phyloP scores from a whole-genome alignment of 2,797 vertebrate species.

The Galaxias olidus region DNA sequence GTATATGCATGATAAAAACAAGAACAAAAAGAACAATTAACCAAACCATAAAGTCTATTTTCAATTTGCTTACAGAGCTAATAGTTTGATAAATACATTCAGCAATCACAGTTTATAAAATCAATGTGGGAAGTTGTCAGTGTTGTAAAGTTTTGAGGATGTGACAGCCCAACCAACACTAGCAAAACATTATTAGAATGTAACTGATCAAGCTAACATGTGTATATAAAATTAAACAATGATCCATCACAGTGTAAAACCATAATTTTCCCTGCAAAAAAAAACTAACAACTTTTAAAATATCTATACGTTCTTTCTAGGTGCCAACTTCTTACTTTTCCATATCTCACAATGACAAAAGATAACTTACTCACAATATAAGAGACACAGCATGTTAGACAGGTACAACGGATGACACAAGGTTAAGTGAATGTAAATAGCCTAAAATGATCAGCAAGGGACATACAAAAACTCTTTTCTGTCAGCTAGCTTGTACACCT shows the following conservation, averaged over 20 bases:
- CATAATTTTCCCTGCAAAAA: conserved; percentile 26
- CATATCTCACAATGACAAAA: conserved; percentile 37
- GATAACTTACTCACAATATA: conserved; percentile 61
- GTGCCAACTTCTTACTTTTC: conserved; percentile 25
- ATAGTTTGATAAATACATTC: conserved; percentile 67
- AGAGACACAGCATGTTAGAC: conserved; percentile 41
- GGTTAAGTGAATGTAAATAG: conserved; percentile 7
- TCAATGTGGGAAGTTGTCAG: conserved; percentile 39
- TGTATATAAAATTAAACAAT: conserved; percentile 64
- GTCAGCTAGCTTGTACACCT: conserved; percentile 18
- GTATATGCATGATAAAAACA: too few species aligned
- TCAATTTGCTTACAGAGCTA: conserved; percentile 38
- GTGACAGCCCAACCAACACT: conserved; percentile 31
- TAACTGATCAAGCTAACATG: conserved; percentile 50
- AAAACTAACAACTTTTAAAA: conserved; percentile 5
- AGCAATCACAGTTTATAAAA: conserved; percentile 46
- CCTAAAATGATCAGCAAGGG: neutral
- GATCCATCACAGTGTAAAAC: conserved; percentile 60
- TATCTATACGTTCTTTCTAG: conserved; percentile 24
- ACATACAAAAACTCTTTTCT: conserved; percentile 6
- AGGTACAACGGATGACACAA: conserved; percentile 51
- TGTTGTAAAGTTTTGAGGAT: conserved; percentile 57
- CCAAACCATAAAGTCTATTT: conserved; percentile 7
- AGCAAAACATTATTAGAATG: conserved; percentile 47
- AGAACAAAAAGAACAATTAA: too few species aligned